Conservation (phyloP, 92 coral and sea anemone species). For the Ricordea florida region DNA sequence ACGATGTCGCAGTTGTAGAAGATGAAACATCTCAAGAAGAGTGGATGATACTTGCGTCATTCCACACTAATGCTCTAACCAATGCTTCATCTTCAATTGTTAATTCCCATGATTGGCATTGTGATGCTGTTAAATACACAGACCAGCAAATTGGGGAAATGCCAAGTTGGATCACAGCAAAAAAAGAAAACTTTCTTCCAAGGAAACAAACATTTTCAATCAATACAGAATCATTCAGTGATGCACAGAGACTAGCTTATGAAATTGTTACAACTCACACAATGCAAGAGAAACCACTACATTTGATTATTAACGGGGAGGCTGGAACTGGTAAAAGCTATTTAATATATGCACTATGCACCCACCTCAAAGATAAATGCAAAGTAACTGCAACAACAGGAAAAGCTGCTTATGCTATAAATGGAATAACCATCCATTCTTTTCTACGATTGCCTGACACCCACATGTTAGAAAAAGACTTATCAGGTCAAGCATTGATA, state of each 20-base stretch:
- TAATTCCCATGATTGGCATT: conserved; percentile 51
- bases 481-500: too few species aligned
- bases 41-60: conserved; percentile 49
- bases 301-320: conserved; percentile 37
- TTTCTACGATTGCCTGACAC: too few species aligned
- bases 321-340: conserved; percentile 47
- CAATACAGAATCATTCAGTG: conserved; percentile 32
- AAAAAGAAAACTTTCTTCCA: conserved; percentile 4
- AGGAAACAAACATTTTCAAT: conserved; percentile 16
- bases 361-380: too few species aligned
- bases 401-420: too few species aligned
- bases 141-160: conserved; percentile 62
- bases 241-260: conserved; percentile 40
- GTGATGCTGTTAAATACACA: conserved; percentile 35
- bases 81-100: conserved; percentile 16
- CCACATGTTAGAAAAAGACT: too few species aligned
- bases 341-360: conserved; percentile 30
- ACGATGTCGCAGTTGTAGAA: background rate
- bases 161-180: conserved; percentile 51
- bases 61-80: conserved; percentile 2
- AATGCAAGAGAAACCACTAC: conserved; percentile 16
- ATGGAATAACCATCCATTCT: too few species aligned
- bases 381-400: too few species aligned
- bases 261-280: conserved; percentile 46
- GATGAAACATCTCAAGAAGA: conserved; percentile 45